Percentiles rank a stretch among this genome's conserved stretches.
Conservation (phyloP, 1,140 invertebrate species). For the Triops cancriformis region DNA sequence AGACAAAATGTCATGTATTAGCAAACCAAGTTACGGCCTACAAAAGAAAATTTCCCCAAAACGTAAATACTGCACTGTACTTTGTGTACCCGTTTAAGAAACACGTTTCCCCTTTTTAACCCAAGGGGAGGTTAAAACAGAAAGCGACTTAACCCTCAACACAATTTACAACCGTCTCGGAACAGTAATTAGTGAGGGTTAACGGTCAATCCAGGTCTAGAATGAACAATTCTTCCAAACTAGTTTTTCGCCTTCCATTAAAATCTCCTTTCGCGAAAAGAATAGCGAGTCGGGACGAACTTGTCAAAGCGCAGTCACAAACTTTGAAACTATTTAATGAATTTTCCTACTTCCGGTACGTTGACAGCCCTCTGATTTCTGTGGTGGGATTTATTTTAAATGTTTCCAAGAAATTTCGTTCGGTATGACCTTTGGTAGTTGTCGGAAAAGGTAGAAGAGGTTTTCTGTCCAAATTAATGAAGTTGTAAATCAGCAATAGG, state of each 20-base stretch:
- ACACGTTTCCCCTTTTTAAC: background rate
- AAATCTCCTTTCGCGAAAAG: background rate
- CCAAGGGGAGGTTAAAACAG: background rate
- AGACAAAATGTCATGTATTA: background rate
- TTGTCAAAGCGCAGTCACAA: background rate
- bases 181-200: background rate
- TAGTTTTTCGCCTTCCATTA: background rate
- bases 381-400: too few relatives aligned
- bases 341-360: background rate
- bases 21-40: background rate
- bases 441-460: background rate
- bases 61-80: background rate
- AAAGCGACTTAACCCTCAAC: background rate
- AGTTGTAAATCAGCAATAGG: constrained; percentile 5
- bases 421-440: background rate
- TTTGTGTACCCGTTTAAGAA: background rate
- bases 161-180: background rate
- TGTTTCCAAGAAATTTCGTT: background rate
- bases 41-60: background rate
- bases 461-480: constrained; percentile 9
- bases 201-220: background rate
- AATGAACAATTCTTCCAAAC: background rate
- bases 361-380: too few relatives aligned
- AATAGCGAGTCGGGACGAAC: background rate
- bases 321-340: background rate